Evolutionary conservation across 2,113 vertebrate species (phyloP).

Genomic region (Carassius gibelio): DNA sequence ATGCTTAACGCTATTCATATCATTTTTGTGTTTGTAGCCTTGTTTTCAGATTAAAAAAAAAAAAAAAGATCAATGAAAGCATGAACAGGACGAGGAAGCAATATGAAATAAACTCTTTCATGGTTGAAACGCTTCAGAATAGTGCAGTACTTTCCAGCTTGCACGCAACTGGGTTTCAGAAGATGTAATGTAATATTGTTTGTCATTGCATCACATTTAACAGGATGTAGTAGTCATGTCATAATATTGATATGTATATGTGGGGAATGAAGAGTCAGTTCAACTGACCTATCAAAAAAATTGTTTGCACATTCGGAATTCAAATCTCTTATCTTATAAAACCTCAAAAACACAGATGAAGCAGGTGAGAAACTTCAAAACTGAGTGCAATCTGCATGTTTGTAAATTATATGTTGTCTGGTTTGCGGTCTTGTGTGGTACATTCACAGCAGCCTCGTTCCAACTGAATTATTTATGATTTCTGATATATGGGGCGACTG

Average conservation of each 20-base stretch:
- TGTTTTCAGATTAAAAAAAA: neutral
- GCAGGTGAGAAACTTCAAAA: neutral
- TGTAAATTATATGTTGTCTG: neutral
- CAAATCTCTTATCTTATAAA: neutral
- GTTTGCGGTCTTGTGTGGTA: neutral
- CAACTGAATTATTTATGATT: neutral
- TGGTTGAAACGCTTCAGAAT: neutral
- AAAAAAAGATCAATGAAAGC: neutral
- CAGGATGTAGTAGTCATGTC: neutral
- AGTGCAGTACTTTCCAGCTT: neutral
- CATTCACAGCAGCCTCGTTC: neutral
- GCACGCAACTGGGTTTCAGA: neutral
- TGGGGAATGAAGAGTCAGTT: no score
- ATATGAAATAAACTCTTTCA: neutral
- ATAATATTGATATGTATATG: neutral
- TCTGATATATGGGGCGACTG: neutral
- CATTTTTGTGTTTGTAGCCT: no score
- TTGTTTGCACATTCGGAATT: neutral
- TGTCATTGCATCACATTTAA: neutral
- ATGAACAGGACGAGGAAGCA: neutral
- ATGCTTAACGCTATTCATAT: no score
- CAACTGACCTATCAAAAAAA: neutral
- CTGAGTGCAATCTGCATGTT: neutral
- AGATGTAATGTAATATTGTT: neutral
- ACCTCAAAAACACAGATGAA: neutral